phyloP scores from a whole-genome alignment of 2,113 vertebrate genomes.

The Prunella himalayana region DNA sequence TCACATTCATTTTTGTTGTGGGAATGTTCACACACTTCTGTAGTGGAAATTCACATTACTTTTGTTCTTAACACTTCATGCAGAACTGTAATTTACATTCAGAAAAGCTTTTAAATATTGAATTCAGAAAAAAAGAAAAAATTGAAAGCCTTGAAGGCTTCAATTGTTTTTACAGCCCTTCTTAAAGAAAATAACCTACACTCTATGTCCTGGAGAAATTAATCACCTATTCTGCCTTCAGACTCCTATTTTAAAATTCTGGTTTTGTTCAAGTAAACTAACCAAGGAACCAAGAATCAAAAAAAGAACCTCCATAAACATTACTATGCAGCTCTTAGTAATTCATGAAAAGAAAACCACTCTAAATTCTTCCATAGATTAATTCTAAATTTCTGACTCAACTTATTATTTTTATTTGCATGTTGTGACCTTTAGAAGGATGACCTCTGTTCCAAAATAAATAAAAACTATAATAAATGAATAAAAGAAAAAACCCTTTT shows the following conservation, averaged over 20 bases:
- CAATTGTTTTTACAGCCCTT: neutral
- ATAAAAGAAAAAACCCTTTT: rapidly evolving
- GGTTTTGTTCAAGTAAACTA: neutral
- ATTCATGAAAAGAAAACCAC: neutral
- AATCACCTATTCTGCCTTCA: neutral
- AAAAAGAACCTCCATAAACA: neutral
- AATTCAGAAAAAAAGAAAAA: neutral
- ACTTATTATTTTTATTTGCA: neutral
- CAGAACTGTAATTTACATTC: neutral
- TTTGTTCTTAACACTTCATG: neutral
- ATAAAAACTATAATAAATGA: neutral
- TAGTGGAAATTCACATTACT: neutral
- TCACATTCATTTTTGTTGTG: neutral
- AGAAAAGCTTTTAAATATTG: neutral
- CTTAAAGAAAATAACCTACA: neutral
- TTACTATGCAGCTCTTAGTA: neutral
- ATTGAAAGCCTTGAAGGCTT: neutral
- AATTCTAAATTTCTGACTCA: neutral
- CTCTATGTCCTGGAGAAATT: neutral
- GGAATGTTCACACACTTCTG: neutral
- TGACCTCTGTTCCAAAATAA: neutral
- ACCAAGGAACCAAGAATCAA: neutral
- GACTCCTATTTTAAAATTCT: neutral
- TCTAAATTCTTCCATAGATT: neutral
- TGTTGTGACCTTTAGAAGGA: neutral